Percentiles rank a stretch among this genome's conserved stretches.
Conservation (phyloP, 92 coral and sea anemone genomes). For the Bergia puertoricense region DNA sequence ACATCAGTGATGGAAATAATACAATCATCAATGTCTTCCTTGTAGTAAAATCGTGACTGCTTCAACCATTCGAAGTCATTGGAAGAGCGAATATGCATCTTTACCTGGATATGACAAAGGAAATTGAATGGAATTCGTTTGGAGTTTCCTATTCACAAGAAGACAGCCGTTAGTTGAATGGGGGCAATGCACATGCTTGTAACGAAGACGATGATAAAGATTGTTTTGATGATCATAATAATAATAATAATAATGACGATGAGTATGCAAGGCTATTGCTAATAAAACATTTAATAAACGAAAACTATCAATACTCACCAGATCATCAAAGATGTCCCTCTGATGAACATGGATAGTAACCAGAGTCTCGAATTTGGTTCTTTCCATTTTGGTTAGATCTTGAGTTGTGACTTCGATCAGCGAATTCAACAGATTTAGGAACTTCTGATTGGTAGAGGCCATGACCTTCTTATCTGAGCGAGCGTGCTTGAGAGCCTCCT, state of each 20-base stretch:
- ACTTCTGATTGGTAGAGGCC: slow-evolving; percentile 92
- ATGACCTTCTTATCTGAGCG: slow-evolving; percentile 88
- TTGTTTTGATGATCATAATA: too few relatives aligned
- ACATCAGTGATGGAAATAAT: slow-evolving; percentile 89
- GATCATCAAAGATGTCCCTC: slow-evolving; percentile 88
- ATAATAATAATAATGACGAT: too few relatives aligned
- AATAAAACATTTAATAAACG: too few relatives aligned
- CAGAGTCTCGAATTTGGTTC: slow-evolving; percentile 90
- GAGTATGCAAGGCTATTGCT: too few relatives aligned
- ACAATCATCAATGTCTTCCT: slow-evolving; percentile 86
- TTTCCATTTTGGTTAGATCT: slow-evolving; percentile 90
- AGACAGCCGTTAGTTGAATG: not conserved
- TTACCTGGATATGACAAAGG: slow-evolving; percentile 56
- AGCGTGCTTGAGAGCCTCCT: slow-evolving; percentile 85
- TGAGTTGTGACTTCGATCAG: slow-evolving; percentile 89
- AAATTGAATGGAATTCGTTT: not conserved
- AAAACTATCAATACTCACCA: slow-evolving; percentile 49
- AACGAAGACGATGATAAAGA: not conserved
- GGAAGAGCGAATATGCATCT: slow-evolving; percentile 91
- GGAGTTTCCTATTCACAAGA: too few relatives aligned
- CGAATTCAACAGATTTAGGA: slow-evolving; percentile 79
- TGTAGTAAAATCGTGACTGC: slow-evolving; percentile 91
- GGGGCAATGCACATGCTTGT: not conserved
- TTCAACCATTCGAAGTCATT: slow-evolving; percentile 90
- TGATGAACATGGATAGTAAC: slow-evolving; percentile 94